Percentiles rank a stretch among this genome's conserved stretches.
phyloP scores from a whole-genome alignment of 2,888 invertebrate species.

The Lasioglossum pauxillum region DNA sequence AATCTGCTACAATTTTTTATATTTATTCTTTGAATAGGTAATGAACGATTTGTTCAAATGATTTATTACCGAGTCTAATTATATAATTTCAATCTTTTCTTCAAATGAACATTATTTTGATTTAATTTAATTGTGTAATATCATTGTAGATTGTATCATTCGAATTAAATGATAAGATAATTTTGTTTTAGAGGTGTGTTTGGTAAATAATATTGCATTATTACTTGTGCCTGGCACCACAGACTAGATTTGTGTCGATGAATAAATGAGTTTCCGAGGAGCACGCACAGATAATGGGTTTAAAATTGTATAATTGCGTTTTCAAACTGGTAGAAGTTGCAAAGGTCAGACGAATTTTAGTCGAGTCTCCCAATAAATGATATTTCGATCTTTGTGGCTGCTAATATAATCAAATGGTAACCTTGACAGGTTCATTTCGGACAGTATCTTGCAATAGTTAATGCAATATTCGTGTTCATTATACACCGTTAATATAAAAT shows the following conservation, averaged over 20 bases:
- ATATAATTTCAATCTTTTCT: neutral
- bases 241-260: neutral
- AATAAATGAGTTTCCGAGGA: neutral
- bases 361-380: neutral
- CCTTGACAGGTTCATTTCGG: neutral
- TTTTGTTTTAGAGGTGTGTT: neutral
- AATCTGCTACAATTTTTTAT: too few relatives aligned
- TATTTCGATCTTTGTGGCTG: neutral
- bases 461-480: neutral
- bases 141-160: neutral
- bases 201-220: neutral
- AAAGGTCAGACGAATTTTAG: constrained; percentile 1
- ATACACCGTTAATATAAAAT: neutral
- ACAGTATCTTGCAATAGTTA: neutral
- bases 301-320: neutral
- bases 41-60: too few relatives aligned
- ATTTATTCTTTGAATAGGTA: too few relatives aligned
- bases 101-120: neutral
- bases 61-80: too few relatives aligned
- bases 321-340: neutral
- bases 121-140: neutral
- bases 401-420: neutral
- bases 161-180: neutral
- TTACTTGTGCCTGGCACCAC: neutral
- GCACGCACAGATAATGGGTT: neutral